Evolutionary conservation across 92 coral and sea anemone species (phyloP), one percentile per base, ranked within the genome.

Genomic region (Epizoanthus scotinus): DNA sequence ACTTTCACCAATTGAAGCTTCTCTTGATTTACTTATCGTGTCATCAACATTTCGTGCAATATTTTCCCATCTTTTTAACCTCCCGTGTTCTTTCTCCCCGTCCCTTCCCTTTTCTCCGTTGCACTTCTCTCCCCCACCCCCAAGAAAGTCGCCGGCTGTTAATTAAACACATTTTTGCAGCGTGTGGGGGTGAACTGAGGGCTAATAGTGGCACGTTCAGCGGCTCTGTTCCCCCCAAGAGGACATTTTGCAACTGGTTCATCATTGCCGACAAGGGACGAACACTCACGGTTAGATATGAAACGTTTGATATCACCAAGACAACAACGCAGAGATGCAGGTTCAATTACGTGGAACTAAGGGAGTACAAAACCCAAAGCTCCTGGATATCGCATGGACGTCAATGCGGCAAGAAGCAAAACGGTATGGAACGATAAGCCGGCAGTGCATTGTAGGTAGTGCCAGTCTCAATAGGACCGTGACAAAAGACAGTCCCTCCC

Each of bases 331-430:
- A n/a, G 21, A 21, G 68, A 20, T 75, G 81, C 47, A 54, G 81
- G 29, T 6, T 3, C 15, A 75, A 75, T 18, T 75, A 75, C 81
- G 81, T 31, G 50, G 81, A 75, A 36, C 2, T 75, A 0, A 34
- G 55, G 12, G 68, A 75, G 27, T 75, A 58, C 29, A 50, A 24
- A 2, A 0, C 13, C 9, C 38, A 36, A 8, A 17, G 53, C 13
- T 38, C 55, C 60, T 26, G 66, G 27, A 36, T 75, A 10, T 75
- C 81, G 6, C 68, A 21, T 19, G 81, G 81, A 5, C 81, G 81
- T 5, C 81, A 75, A 6, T 75, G 81, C 68, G 81, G 81, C 14
- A 2, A 55, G 68, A 75, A 75, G 68, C 60, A 58, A 10, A 68
- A 75, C 9, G 68, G 81, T 59, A 36, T 25, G 68, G 3, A 19